Evolutionary conservation across 2,888 invertebrate genomes (phyloP), one percentile per base, ranked within the genome.

Genomic region (Pantelozetes paolii): DNA sequence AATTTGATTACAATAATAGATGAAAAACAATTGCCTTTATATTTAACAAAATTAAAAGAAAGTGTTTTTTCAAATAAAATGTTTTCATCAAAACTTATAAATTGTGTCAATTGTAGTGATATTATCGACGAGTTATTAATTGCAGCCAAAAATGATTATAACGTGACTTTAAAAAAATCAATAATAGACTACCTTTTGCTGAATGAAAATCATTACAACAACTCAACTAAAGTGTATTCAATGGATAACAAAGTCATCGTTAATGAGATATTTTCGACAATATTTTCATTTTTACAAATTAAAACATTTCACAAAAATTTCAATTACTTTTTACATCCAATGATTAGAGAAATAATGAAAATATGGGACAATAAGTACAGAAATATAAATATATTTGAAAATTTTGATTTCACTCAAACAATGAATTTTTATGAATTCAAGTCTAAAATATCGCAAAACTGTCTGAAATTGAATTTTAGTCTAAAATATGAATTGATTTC

Each of bases 401-500:
- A 36, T 26, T 71, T 50, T 11, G 8, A 45, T 71, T 45, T 71
- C 13, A 8, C 42, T 0, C 20, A 64, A 40, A 40, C 1, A 20
- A 18, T 71, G 30, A n/a, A 48, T 20, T 11, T 15, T 1, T 11
- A 71, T 50, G 30, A 71, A 30, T 71, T 71, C 36, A 48, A 50
- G 15, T 15, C 40, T 45, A 45, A 2, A 26, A 50, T 71, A 15
- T 1, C 71, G 48, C 45, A 50, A 45, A 71, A 71, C 13, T 71
- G 71, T 48, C 48, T 23, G 8, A 23, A 50, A 71, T 20, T 71
- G n/a, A 2, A 50, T 30, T 71, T 32, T 15, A 23, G 9, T 13
- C 71, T 71, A 1, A 71, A 71, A 28, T 48, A 71, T 48, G 71
- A 50, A 23, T 71, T 48, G 54, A 71, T 54, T 28, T 71, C 54